These are phyloP conservation scores for Daktulosphaira vitifoliae DNA, from an alignment of 1,140 invertebrate species.

Conservation along the genomic window DNA sequence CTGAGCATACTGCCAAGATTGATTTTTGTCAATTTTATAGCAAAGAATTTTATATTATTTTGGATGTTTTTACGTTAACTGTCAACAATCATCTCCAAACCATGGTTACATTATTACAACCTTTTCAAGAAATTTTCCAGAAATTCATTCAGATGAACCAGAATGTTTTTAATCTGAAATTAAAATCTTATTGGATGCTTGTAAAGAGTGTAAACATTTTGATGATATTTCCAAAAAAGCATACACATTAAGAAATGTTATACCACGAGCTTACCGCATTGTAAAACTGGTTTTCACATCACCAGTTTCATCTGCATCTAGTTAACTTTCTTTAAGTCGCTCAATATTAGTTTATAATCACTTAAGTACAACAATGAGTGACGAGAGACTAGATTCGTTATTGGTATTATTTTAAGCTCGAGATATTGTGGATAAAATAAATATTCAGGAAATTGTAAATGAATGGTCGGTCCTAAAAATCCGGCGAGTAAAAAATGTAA, in stretches of 20 bases:
- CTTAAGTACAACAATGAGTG: slow-evolving; percentile 6
- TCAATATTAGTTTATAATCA: slow-evolving; percentile 18
- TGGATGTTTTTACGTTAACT: slow-evolving; percentile 2
- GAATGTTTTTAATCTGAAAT: slow-evolving; percentile 15
- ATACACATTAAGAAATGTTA: slow-evolving; percentile 11
- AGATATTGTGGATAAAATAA: slow-evolving; percentile 17
- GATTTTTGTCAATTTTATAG: slow-evolving; percentile 14
- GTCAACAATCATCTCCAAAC: slow-evolving; percentile 10
- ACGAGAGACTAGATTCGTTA: slow-evolving; percentile 6
- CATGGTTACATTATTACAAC: slow-evolving; percentile 6
- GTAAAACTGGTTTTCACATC: slow-evolving; percentile 1
- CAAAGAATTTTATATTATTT: slow-evolving; percentile 11
- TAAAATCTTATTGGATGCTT: slow-evolving; percentile 9
- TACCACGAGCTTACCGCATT: background rate
- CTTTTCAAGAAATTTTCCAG: slow-evolving; percentile 10
- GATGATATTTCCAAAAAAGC: slow-evolving; percentile 12
- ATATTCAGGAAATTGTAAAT: slow-evolving; percentile 10
- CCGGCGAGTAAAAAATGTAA: slow-evolving; percentile 17
- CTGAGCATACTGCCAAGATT: slow-evolving; percentile 2
- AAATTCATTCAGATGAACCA: background rate
- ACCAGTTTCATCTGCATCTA: slow-evolving; percentile 9
- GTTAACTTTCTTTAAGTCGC: background rate
- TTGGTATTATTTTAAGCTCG: slow-evolving; percentile 10
- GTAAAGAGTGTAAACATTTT: slow-evolving; percentile 9
- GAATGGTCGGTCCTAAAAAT: slow-evolving; percentile 5